These are phyloP conservation scores for Acanthiza pusilla DNA, from an alignment of 2,797 vertebrate species.

Conservation along the genomic window DNA sequence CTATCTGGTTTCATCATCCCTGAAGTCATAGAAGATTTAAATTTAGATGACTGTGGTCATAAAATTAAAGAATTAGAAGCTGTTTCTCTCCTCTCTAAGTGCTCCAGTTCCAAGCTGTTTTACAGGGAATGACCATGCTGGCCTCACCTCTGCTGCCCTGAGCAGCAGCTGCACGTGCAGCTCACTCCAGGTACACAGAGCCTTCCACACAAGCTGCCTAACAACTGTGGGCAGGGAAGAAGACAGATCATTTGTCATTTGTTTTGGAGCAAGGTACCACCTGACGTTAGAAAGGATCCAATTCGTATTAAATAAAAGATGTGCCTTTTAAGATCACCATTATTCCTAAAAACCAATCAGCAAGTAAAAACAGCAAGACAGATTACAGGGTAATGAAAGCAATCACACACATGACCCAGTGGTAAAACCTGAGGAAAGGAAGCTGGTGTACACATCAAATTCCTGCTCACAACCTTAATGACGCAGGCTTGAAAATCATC, in stretches of 20 bases:
- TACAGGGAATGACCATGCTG: rapidly evolving
- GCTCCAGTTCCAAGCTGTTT: neutral
- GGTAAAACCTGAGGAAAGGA: neutral
- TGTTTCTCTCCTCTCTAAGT: neutral
- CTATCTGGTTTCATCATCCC: neutral
- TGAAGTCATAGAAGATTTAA: neutral
- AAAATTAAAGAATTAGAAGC: neutral
- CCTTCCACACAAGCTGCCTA: too few relatives aligned
- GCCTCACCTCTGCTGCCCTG: neutral
- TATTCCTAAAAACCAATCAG: neutral
- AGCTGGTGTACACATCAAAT: neutral
- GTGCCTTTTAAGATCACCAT: neutral
- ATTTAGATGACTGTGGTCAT: neutral
- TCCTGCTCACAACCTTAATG: neutral
- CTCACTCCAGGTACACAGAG: neutral
- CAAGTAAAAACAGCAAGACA: conserved; percentile 33
- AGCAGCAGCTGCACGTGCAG: neutral
- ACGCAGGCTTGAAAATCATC: conserved; percentile 20
- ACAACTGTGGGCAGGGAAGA: neutral
- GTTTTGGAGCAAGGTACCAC: neutral
- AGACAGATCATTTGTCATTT: neutral
- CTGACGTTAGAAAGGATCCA: neutral
- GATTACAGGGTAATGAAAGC: conserved; percentile 23
- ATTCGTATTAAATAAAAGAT: neutral
- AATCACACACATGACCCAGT: neutral